phyloP scores from a whole-genome alignment of 2,888 invertebrate genomes.

The Leptopilina myrica region DNA sequence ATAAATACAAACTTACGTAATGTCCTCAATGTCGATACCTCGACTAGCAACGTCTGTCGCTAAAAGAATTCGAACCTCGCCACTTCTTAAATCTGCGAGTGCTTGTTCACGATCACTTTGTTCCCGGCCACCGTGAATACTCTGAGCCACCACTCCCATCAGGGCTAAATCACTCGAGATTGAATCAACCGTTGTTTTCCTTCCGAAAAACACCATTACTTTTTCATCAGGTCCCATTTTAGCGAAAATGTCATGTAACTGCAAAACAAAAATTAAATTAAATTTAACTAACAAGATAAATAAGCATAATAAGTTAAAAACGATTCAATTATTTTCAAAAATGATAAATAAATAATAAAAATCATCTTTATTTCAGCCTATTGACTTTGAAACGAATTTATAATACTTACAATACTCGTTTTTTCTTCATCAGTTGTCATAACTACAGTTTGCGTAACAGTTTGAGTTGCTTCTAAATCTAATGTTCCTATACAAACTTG shows the following conservation, averaged over 20 bases:
- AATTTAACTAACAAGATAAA: background rate
- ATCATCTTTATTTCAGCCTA: no score
- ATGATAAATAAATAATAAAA: background rate
- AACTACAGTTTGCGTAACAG: slow-evolving; percentile 88
- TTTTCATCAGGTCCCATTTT: slow-evolving; percentile 88
- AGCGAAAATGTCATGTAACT: slow-evolving; percentile 84
- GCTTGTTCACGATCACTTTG: slow-evolving; percentile 89
- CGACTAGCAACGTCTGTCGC: slow-evolving; percentile 97
- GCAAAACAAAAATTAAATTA: slow-evolving; percentile 55
- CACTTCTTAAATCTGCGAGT: slow-evolving; percentile 88
- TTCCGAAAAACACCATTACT: slow-evolving; percentile 93
- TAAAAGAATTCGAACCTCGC: slow-evolving; percentile 88
- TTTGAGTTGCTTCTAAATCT: slow-evolving; percentile 93
- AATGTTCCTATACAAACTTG: slow-evolving; percentile 93
- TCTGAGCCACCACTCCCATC: slow-evolving; percentile 84
- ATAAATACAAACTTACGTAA: slow-evolving; percentile 79
- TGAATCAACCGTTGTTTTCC: slow-evolving; percentile 90
- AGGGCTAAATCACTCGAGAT: slow-evolving; percentile 88
- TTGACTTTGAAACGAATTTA: background rate
- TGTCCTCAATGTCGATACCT: slow-evolving; percentile 93
- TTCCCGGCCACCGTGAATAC: slow-evolving; percentile 94
- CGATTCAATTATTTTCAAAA: background rate
- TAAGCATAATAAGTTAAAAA: no score
- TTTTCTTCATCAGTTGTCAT: slow-evolving; percentile 87
- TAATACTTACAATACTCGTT: slow-evolving; percentile 78